A percentile compares a stretch with the other conserved stretches of the same genome.
These are phyloP conservation scores for Ictalurus furcatus DNA, from an alignment of 2,113 vertebrate genomes.

Conservation along the genomic window DNA sequence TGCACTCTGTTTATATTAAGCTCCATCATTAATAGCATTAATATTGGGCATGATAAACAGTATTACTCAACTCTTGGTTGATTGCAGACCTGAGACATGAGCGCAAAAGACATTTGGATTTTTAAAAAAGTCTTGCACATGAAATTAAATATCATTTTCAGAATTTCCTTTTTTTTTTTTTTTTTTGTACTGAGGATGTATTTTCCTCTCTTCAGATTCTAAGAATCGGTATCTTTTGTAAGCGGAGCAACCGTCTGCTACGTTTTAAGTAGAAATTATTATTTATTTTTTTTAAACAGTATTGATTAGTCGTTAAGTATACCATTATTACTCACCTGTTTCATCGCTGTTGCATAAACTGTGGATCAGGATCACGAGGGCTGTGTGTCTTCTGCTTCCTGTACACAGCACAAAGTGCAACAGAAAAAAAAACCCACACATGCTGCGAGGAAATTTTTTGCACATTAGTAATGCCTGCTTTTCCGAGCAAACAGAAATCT, in stretches of 20 bases:
- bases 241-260: background rate
- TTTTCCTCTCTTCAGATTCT: background rate
- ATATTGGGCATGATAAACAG: background rate
- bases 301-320: background rate
- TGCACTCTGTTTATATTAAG: background rate
- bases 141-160: background rate
- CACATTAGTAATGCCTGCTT: slow-evolving; percentile 10
- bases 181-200: background rate
- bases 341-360: background rate
- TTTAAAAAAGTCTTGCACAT: too few species aligned
- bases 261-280: background rate
- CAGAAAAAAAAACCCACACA: background rate
- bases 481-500: background rate
- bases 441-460: background rate
- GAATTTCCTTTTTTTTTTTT: background rate
- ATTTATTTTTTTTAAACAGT: background rate
- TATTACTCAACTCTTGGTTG: background rate
- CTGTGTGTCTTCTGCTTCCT: background rate
- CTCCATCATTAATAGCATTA: background rate
- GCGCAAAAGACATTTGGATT: background rate
- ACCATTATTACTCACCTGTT: background rate
- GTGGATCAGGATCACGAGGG: background rate
- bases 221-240: background rate
- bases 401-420: background rate
- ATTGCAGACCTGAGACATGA: background rate